These are phyloP conservation scores for Leiothrix lutea DNA, from an alignment of 2,113 vertebrate species.

Conservation along the genomic window DNA sequence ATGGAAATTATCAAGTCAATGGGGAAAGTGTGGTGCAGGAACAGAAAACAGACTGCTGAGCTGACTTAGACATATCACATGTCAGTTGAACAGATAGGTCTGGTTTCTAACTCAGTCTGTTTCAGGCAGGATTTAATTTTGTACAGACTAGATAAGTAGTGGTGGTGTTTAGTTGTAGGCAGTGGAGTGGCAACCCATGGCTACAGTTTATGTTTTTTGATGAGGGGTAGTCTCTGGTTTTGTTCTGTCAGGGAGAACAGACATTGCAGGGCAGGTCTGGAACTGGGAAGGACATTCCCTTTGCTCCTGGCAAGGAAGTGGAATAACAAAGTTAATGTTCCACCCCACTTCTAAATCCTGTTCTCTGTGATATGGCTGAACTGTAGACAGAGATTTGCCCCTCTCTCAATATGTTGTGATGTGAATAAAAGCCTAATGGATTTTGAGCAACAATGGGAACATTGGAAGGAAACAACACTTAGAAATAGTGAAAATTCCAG, in stretches of 20 bases:
- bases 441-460: background rate
- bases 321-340: background rate
- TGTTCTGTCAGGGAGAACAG: background rate
- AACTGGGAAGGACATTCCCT: background rate
- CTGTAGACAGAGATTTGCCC: background rate
- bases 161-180: background rate
- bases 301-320: background rate
- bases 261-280: background rate
- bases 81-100: constrained; percentile 27
- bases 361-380: background rate
- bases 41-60: constrained; percentile 25
- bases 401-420: background rate
- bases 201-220: background rate
- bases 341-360: accelerated
- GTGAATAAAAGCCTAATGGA: background rate
- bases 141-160: background rate
- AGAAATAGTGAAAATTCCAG: background rate
- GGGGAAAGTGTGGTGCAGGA: background rate
- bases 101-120: background rate
- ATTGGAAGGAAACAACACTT: background rate
- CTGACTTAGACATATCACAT: background rate
- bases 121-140: constrained; percentile 16
- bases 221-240: background rate
- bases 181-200: background rate
- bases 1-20: constrained; percentile 2